Percentiles rank a stretch among this genome's conserved stretches.
Evolutionary conservation across 2,888 invertebrate species (phyloP).

Genomic region (Alsophila aescularia): DNA sequence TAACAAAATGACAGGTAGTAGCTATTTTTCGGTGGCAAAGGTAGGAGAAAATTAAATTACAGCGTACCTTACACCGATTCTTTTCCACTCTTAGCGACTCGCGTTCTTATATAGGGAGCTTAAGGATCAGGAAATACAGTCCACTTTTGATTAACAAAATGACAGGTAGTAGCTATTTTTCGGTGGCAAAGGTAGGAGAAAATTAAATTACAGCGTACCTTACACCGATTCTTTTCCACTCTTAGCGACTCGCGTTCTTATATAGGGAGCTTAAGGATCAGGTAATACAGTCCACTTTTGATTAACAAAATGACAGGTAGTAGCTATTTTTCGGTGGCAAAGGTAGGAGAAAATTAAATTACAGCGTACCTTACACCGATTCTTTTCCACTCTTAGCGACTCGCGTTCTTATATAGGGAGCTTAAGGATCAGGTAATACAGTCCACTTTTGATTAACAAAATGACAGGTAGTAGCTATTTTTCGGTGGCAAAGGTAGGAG

Average conservation of each 20-base stretch:
- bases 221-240: conserved; percentile 97
- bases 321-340: too few relatives aligned
- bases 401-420: conserved; percentile 94
- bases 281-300: conserved; percentile 62
- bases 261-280: conserved; percentile 91
- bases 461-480: too few relatives aligned
- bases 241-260: conserved; percentile 93
- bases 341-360: too few relatives aligned
- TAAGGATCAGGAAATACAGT: conserved; percentile 86
- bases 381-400: conserved; percentile 95
- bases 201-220: conserved; percentile 94
- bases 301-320: too few relatives aligned
- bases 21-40: too few relatives aligned
- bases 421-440: conserved; percentile 87
- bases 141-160: not conserved
- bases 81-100: conserved; percentile 96
- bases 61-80: conserved; percentile 95
- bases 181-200: too few relatives aligned
- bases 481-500: too few relatives aligned
- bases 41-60: too few relatives aligned
- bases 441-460: not conserved
- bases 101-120: conserved; percentile 93
- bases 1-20: too few relatives aligned
- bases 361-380: conserved; percentile 95
- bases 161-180: too few relatives aligned